Percentiles rank a stretch among this genome's conserved stretches.
phyloP scores from a whole-genome alignment of 2,797 vertebrate species.

The Ptychadena robeensis region DNA sequence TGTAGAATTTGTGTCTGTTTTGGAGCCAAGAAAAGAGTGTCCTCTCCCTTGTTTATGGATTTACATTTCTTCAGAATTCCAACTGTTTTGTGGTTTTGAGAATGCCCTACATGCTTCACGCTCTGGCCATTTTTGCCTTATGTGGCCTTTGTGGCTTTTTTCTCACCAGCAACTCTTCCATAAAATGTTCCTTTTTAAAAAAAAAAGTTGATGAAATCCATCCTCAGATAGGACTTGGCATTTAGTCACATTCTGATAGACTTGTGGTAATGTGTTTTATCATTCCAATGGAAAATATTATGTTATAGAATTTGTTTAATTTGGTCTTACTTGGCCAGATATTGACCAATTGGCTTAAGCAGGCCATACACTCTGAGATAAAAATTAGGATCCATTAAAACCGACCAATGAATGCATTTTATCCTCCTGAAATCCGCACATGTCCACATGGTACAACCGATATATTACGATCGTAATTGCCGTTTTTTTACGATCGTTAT shows the following conservation, averaged over 20 bases:
- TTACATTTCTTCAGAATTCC: constrained; percentile 69
- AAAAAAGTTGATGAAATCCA: not conserved
- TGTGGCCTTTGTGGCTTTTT: not conserved
- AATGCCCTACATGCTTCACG: constrained; percentile 10
- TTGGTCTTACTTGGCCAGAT: not conserved
- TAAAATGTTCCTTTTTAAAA: not conserved
- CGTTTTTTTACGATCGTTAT: no score
- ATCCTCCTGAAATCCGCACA: no score
- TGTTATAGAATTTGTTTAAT: not conserved
- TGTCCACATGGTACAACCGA: no score
- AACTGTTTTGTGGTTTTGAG: constrained; percentile 70
- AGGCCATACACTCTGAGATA: no score
- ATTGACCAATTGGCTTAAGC: not conserved
- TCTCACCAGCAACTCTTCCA: not conserved
- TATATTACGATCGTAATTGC: no score
- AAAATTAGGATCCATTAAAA: no score
- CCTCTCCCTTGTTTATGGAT: constrained; percentile 68
- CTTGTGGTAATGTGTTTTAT: not conserved
- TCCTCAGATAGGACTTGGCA: no score
- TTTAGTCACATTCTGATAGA: not conserved
- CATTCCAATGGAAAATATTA: not conserved
- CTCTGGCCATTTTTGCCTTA: not conserved
- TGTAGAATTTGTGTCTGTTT: constrained; percentile 68
- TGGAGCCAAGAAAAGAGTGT: constrained; percentile 65
- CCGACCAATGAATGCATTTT: no score